Evolutionary conservation across 2,797 vertebrate species (phyloP), one percentile per base, ranked within the genome.

Genomic region (Sitta carolinensis): DNA sequence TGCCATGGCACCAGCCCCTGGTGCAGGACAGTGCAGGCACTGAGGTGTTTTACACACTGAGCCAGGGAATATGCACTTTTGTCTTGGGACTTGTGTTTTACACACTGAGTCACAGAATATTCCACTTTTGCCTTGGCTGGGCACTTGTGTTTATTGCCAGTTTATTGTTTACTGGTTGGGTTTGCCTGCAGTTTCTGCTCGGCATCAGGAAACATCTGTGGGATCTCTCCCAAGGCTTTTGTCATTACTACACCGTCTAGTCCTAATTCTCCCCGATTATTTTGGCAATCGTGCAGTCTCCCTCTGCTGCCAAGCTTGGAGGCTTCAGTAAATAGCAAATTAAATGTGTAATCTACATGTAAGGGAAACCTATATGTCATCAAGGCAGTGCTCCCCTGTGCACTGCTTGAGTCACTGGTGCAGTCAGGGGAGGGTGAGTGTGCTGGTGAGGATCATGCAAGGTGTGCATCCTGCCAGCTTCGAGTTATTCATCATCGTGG

Each of bases 271-370:
- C 26, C 43, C 26, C 47, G 27, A 9, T 94, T 89, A 34, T 82
- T 95, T 83, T 93, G 92, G 86, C n/a, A 5, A 74, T 47, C 4
- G 0, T 54, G 70, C 52, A 29, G 57, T 94, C 84, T 94, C 76
- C 70, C 74, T 94, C 67, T 76, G 17, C 80, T 95, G 94, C 93
- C 93, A 90, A 87, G 75, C 45, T 70, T 64, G 64, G 50, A 90
- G 86, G 74, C 68, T 87, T 70, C 75, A 21, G 45, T 47, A 70
- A 87, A 87, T 7, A 80, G 64, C 55, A 45, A 87, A 90, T 69
- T 42, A 38, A 62, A 67, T 16, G 67, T 87, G 57, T 79, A 78
- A 75, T 73, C 73, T 91, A 62, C 2, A 10, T 38, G 75, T 47
- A 6, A 54, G 78, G 64, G 55, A 63, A 76, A 7, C 7, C 64